Evolutionary conservation across 2,888 invertebrate genomes (phyloP), one percentile per base, ranked within the genome.

Genomic region (Galeopsomyia nigrocyanea): DNA sequence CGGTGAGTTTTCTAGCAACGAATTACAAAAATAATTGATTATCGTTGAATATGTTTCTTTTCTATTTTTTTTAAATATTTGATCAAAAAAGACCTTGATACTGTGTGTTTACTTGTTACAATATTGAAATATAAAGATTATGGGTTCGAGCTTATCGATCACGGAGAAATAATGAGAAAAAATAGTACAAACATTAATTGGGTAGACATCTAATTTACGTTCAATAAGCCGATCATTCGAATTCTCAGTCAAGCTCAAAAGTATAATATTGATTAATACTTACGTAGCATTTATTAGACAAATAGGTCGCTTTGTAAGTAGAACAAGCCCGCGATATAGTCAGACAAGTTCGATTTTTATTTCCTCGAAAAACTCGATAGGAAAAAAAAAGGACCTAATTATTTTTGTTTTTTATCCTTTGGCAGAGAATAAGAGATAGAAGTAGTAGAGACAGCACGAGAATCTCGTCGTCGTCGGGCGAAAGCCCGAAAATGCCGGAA

Each of bases 401-500:
- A 39, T 56, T 56, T 56, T 22, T 6, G 19, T 56, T 39, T 31
- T 31, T 31, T 39, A 7, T 10, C 5, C 1, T 39, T 39, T 47
- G 47, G 21, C 57, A 73, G 73, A 73, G 69, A 53, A 66, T 66
- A 22, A 74, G 60, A 26, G 74, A 75, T n/a, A 71, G 68, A 47
- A 68, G 61, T 46, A 70, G 68, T 16, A 72, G 63, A 63, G 72
- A 74, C 10, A 21, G 68, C 21, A 50, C 26, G 26, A 71, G 68
- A 61, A 71, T 74, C 17, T 75, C 74, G 2, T 72, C 74, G 46
- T 76, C 76, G 21, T 76, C 76, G 5, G 77, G 76, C 13, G 80
- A 81, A 17, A 78, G 77, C 16, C 75, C 77, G 16, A 67, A 53
- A 31, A 55, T 82, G 13, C 47, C 79, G 3, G 80, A 78, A 49